These are phyloP conservation scores for Scartelaos histophorus DNA, from an alignment of 2,113 vertebrate genomes.

Conservation along the genomic window DNA sequence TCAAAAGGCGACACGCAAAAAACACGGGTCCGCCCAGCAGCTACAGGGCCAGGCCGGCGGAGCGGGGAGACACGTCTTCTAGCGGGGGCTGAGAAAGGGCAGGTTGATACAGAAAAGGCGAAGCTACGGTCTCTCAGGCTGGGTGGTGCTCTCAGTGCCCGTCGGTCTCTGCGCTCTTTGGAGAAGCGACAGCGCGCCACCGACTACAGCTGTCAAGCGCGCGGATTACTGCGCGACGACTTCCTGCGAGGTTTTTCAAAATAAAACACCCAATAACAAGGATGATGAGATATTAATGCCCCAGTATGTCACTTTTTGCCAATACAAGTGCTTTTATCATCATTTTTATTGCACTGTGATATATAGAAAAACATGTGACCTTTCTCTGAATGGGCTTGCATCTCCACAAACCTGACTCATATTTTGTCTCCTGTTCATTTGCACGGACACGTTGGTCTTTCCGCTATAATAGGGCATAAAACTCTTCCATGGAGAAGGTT, in stretches of 20 bases:
- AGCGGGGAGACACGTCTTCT: slow-evolving; percentile 34
- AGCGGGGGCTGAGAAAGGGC: slow-evolving; percentile 33
- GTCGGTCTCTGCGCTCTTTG: slow-evolving; percentile 35
- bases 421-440: no score
- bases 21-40: slow-evolving; percentile 48
- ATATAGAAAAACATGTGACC: no score
- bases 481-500: no score
- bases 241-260: slow-evolving; percentile 2
- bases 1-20: background rate
- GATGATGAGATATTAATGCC: no score
- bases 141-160: slow-evolving; percentile 21
- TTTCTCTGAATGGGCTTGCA: no score
- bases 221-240: fast-evolving
- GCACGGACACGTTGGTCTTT: no score
- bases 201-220: slow-evolving; percentile 12
- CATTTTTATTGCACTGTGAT: no score
- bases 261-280: slow-evolving; percentile 28
- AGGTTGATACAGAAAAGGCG: slow-evolving; percentile 24
- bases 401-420: no score
- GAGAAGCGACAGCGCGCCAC: slow-evolving; percentile 45
- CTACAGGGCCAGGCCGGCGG: slow-evolving; percentile 25
- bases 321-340: no score
- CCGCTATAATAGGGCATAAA: no score
- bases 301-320: no score
- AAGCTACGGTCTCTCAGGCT: background rate